phyloP scores from a whole-genome alignment of 30 jellyfish, hydroid and myxozoan genomes.

The Sanderia malayensis region DNA sequence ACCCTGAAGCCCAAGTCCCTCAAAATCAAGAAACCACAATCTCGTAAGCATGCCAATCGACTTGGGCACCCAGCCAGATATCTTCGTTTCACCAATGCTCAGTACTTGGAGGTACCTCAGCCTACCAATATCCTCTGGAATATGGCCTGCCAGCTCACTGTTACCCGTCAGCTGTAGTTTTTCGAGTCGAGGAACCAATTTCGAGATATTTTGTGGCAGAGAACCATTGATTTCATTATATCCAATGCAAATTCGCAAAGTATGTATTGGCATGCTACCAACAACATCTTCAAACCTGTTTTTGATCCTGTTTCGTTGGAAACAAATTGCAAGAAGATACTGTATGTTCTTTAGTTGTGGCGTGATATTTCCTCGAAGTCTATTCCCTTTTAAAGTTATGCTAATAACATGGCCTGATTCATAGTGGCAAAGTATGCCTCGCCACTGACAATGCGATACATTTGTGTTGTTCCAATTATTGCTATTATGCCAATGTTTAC shows the following conservation, averaged over 20 bases:
- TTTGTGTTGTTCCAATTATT: conserved; percentile 16
- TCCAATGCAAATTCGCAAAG: conserved; percentile 28
- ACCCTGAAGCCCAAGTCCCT: conserved; percentile 30
- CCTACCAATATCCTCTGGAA: conserved; percentile 40
- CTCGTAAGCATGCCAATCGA: conserved; percentile 23
- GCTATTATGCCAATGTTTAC: conserved; percentile 24
- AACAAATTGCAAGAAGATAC: conserved; percentile 39
- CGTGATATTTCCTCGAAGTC: conserved; percentile 16
- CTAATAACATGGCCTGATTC: conserved; percentile 33
- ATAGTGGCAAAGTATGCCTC: conserved; percentile 41
- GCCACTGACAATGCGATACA: conserved; percentile 41
- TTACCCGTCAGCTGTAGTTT: conserved; percentile 52
- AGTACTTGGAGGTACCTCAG: conserved; percentile 34
- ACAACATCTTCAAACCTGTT: conserved; percentile 11
- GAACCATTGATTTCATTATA: conserved; percentile 18
- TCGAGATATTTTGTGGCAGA: conserved; percentile 1
- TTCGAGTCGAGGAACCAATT: conserved; percentile 4
- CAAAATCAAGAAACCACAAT: conserved; percentile 51
- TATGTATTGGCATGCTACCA: conserved; percentile 6
- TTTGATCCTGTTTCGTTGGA: conserved; percentile 5
- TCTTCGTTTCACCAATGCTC: conserved; percentile 52
- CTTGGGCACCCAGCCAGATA: conserved; percentile 36
- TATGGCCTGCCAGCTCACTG: conserved; percentile 8
- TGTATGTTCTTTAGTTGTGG: conserved; percentile 1
- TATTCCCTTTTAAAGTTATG: conserved; percentile 16